Base-by-base conservation (phyloP, 2,888 invertebrate genomes). In the Cheilosia variabilis region DNA sequence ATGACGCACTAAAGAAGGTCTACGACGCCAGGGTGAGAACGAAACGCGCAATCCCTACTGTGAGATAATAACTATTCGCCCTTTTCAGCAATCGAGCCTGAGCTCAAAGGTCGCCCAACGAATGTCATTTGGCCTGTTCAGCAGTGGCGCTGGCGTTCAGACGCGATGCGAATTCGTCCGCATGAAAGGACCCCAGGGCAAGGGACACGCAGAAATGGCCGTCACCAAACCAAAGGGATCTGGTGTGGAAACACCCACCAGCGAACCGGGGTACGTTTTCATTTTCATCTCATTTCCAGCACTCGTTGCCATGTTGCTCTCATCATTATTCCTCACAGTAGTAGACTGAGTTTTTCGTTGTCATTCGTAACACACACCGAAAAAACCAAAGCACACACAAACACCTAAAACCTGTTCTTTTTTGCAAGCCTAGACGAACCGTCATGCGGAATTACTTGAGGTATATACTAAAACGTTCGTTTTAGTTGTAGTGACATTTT, bases 151-250 rank as follows among this genome's bases (percentile, higher is more conserved):
- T 82, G 94, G 95, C 68, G 95, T 95, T 66, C 97, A 97, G 92
- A 92, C 92, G 0, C 95, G 99, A 75, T 97, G 99, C 90, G 99
- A 99, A 93, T 99, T 99, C 93, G 98, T 99, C 62, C 95, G 98
- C 82, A 98, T 99, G 98, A 97, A 98, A 93, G 99, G 99, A 15
- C 99, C 99, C 15, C 96, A 96, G 90, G 98, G 98, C 88, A 98
- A 98, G 93, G 98, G 97, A 0, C 97, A 98, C 93, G 99, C 99
- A 0, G 99, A 99, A 93, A 98, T 99, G 97, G 98, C 98, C 1
- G 97, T 98, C 62, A 96, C 97, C n/a, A 96, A 97, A 90, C 97
- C 97, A 31, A 96, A 96, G 91, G 97, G 96, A 89, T 97, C 97
- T 17, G 98, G 98, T 0, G 96, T 96, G 2, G 98, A 98, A 92